Base-by-base conservation (phyloP, 2,797 vertebrate genomes). In the Xyrichtys novacula region DNA sequence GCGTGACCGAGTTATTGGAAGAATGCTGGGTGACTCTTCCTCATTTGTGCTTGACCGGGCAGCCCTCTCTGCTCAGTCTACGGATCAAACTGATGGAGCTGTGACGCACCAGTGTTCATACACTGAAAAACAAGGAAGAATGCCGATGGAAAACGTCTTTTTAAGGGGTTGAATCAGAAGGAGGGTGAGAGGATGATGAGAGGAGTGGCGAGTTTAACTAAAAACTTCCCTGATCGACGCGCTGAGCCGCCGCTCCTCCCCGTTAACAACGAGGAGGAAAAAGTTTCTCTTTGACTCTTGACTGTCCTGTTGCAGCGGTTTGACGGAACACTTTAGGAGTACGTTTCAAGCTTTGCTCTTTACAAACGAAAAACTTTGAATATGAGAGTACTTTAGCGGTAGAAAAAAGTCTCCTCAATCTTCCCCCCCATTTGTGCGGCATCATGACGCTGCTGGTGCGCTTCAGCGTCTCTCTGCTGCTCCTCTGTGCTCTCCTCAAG, bases 151-250 rank as follows among this genome's bases (percentile, higher is more conserved):
- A 23, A 25, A 46, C 5, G 3, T 22, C 15, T 14, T 46, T 46
- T 46, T 7, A 46, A 12, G 23, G 3, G 22, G 14, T 14, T 25
- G 44, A 5, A 46, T 15, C 28, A n/a, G 52, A 22, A n/a, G 54
- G n/a, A n/a, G 57, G 36, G 14, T 0, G 60, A 32, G 5, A 8
- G n/a, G 76, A 42, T 65, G 80, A 70, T 26, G 65, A 77, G 88
- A 85, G 80, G 83, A 83, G 86, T 74, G 80, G 84, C 80, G 15
- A 22, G 60, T 54, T 67, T 57, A 19, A 25, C 31, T 22, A 17
- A 53, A 61, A 84, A 85, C 85, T 83, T 80, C 77, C 67, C 78
- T 11, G 25, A 72, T 58, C 84, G 88, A 86, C 87, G 80, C 80
- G 71, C 64, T 0, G 2, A 56, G 54, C 44, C 12, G 42, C 66